Evolutionary conservation across 2,113 vertebrate genomes (phyloP), one percentile per base, ranked within the genome.

Genomic region (Oophaga pumilio): DNA sequence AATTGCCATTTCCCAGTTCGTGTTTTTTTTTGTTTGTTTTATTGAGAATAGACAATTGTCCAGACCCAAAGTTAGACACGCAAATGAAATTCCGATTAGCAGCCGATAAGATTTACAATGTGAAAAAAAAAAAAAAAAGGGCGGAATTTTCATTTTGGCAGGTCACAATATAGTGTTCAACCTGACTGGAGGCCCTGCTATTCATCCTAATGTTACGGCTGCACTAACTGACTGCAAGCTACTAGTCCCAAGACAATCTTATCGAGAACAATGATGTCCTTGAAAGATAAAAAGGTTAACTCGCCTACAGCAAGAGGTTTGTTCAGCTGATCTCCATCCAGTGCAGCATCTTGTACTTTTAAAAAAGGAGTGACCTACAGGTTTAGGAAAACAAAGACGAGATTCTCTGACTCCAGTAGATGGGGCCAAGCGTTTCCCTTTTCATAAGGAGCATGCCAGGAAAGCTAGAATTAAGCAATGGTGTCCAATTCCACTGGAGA

Each of bases 261-360:
- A 88, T 88, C 87, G 43, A 24, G n/a, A 43, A 88, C 79, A 88
- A 76, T 64, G 57, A 64, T 64, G 86, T 83, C 71, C 87, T 83
- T 88, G 80, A 68, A 77, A 77, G 87, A 88, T 88, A 88, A 77
- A 88, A 88, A 88, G 87, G 87, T 88, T 74, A 88, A 84, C 80
- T 77, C 56, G 87, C 80, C 81, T 74, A 88, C 80, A 82, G 73
- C 80, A 83, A 88, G 78, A 7, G 80, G 80, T 77, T 84, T 84
- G 87, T 83, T 76, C n/a, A 49, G 59, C 87, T 88, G 87, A 88
- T 83, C 81, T 71, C 81, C 68, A 88, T 84, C 79, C 87, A 88
- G 26, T 68, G 71, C 69, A 76, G 87, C 81, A 88, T 84, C 87
- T 84, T 88, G 87, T 84, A 76, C 71, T 81, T 84, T 60, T 68